Evolutionary conservation across 2,888 invertebrate genomes (phyloP).

Genomic region (Aphidoletes aphidimyza): DNA sequence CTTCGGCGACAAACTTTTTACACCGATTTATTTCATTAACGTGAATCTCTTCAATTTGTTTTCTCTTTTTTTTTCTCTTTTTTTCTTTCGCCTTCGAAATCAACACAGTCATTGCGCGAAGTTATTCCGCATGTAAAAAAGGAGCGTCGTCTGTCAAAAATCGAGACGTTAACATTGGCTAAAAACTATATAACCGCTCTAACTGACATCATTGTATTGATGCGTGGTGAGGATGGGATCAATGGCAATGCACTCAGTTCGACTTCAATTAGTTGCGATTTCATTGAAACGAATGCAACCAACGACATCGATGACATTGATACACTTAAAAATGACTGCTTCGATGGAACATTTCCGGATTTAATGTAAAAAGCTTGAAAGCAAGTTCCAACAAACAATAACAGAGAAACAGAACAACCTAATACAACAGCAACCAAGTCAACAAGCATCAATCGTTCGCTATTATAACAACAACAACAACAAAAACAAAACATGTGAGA

Average conservation of each 20-base stretch:
- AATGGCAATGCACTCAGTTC: constrained; percentile 28
- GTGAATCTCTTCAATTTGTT: neutral
- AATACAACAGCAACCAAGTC: neutral
- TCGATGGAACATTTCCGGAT: constrained; percentile 37
- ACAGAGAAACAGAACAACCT: neutral
- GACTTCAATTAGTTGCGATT: constrained; percentile 47
- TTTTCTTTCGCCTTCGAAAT: neutral
- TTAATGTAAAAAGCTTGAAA: constrained; percentile 8
- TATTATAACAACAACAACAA: neutral
- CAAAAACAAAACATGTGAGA: neutral
- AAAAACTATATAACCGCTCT: constrained; percentile 91
- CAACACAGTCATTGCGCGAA: constrained; percentile 77
- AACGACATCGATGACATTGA: constrained; percentile 6
- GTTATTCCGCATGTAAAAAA: constrained; percentile 89
- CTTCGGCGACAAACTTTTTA: constrained; percentile 3
- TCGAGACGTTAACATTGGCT: constrained; percentile 87
- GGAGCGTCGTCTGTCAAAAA: constrained; percentile 85
- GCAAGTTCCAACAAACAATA: neutral
- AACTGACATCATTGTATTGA: constrained; percentile 85
- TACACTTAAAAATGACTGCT: constrained; percentile 24
- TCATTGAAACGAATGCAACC: constrained; percentile 7
- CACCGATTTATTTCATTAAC: neutral
- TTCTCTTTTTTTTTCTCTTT: neutral
- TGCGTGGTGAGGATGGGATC: constrained; percentile 72
- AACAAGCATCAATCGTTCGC: neutral